Base-by-base conservation (phyloP, 2,113 vertebrate genomes). In the Pollachius pollachius region DNA sequence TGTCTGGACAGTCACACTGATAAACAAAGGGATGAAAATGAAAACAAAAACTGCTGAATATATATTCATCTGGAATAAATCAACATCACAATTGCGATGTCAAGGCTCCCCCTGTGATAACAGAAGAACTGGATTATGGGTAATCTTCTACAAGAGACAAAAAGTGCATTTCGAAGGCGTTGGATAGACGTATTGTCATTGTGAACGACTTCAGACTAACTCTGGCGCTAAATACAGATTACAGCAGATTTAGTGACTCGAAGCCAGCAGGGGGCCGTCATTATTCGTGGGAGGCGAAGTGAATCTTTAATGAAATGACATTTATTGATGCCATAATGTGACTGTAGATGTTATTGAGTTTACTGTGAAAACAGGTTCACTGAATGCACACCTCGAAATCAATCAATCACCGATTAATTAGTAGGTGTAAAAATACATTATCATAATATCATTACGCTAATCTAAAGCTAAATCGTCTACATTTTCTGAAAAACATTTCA, bases 221-320 rank as follows among this genome's bases (percentile, higher is more conserved):
- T 48, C 9, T 48, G 41, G 12, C 41, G 41, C 41, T 48, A 48
- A 48, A 48, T 48, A 9, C 41, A 21, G 30, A 73, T 69, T 62
- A 68, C 68, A 77, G 66, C 68, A 69, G 60, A 79, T n/a, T 71
- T 21, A 68, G 19, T 71, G 60, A 68, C 19, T 74, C 23, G 65
- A 34, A 77, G 68, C 74, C 64, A 64, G 48, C 75, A 78, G 89
- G 94, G 89, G 84, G 88, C 86, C 89, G 86, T 87, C 90, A 90
- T 94, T 89, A 81, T 80, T 92, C 94, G 89, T 93, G 91, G 89
- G 92, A 91, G 88, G 80, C 78, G 83, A 92, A 92, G 94, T 94
- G 88, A 92, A 94, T 95, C 94, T 94, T 91, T 12, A 71, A 72
- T 12, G 9, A 27, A 60, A 37, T 76, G 70, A 81, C 68, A 73